Percentiles rank a stretch among this genome's conserved stretches.
Evolutionary conservation across 2,797 vertebrate species (phyloP).

Genomic region (Darevskia mixta): DNA sequence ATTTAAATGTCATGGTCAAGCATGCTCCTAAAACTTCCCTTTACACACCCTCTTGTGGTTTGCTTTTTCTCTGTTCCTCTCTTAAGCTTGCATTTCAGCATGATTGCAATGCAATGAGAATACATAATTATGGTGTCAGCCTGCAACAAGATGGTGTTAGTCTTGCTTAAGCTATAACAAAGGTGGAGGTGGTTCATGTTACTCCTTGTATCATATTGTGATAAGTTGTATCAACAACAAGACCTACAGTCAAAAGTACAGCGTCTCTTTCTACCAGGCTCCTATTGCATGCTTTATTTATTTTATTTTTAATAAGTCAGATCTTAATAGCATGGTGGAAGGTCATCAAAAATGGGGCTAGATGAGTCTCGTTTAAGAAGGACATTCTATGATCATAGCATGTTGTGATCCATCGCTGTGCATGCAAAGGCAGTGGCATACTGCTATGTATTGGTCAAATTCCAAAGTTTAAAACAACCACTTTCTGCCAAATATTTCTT

Average conservation of each 20-base stretch:
- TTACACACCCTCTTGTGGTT: no score
- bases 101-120: no score
- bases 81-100: no score
- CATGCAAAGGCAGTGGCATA: neutral
- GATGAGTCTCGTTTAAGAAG: neutral
- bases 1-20: no score
- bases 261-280: neutral
- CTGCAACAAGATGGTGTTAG: no score
- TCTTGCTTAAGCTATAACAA: no score
- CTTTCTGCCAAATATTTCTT: neutral
- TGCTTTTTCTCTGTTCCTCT: no score
- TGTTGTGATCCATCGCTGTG: neutral
- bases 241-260: neutral
- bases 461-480: neutral
- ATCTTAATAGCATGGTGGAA: neutral
- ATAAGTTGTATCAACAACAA: neutral
- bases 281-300: neutral
- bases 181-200: no score
- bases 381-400: fast-evolving
- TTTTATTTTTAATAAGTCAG: neutral
- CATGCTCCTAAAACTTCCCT: no score
- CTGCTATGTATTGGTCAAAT: fast-evolving
- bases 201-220: no score
- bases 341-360: neutral
- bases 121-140: no score